Evolutionary conservation across 2,797 vertebrate genomes (phyloP), one percentile per base, ranked within the genome.

Genomic region (Pteropus rufus): DNA sequence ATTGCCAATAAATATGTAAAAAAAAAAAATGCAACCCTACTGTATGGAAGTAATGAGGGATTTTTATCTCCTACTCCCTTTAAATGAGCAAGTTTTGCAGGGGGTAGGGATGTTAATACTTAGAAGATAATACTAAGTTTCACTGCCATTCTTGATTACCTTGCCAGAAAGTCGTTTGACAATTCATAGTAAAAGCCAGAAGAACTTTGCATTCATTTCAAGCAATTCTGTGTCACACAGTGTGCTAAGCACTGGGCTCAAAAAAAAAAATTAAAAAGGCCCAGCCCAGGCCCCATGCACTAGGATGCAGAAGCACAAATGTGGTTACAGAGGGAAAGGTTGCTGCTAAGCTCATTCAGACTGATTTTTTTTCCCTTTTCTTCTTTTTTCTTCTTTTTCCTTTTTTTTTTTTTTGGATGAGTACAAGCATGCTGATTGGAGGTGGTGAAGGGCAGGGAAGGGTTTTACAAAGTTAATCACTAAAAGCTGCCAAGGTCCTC

Each of bases 401-500:
- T 60, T 52, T 46, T 16, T 49, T 46, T 16, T 49, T 54, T 41
- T 41, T 26, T 36, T 46, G 8, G 73, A 21, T 29, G 56, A 24
- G 15, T 39, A 14, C 72, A 21, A 79, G 70, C 52, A 76, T 86
- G 39, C 46, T 80, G 69, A 56, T 72, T 73, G 69, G 89, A 91
- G 52, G n/a, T 69, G 39, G 72, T 84, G 31, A 94, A 54, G 29
- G 15, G 65, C 54, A 44, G 31, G 29, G 31, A 67, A 93, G n/a
- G 15, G 44, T 85, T 95, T 92, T 52, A 83, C 23, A 76, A 72
- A 95, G 75, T 52, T 86, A 75, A 95, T 89, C 69, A 26, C 64
- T 89, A 60, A 95, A 94, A 86, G 41, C 77, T 96, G 39, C 31
- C 65, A 85, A 52, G 29, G 67, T 23, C 54, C 46, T 97, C 96